Evolutionary conservation across 23 tunicate genomes (phyloP), one percentile per base, ranked within the genome.

Genomic region (Halocynthia aurantium): DNA sequence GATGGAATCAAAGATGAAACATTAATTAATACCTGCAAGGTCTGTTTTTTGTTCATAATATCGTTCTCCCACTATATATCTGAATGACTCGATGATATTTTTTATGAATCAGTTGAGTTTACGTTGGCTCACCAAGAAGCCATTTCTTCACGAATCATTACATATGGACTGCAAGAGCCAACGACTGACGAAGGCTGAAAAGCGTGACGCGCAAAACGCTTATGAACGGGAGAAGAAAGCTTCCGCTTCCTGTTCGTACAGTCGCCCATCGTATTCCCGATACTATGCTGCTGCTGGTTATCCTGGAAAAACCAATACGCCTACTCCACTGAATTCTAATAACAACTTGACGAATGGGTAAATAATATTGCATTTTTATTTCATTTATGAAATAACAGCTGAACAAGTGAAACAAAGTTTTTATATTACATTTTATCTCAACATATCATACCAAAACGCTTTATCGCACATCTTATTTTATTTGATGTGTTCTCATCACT

Each of bases 161-260:
- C 75, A 86, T 15, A 86, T 92, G 61, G 92, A 92, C 61, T 92
- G 98, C 75, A 92, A 92, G 19, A 85, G 89, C 52, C 84, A 82
- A 57, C 53, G 92, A 50, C 71, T 92, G 19, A 92, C 98, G 55
- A 86, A 86, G 74, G 98, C 98, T 11, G 92, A 92, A 71, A 84
- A 81, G 73, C 63, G 92, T 22, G 77, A 62, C 9, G 98, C 98
- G n/a, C 80, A 83, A 64, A 92, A 85, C 73, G 77, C 88, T 15
- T 92, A 92, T 78, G 88, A 92, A 75, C 83, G 70, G 50, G 98
- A 92, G 63, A 92, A 92, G 61, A 50, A 80, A 70, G 98, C 98
- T 7, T 86, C 98, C 19, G 78, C 92, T 13, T 73, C 92, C 6
- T 80, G 75, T 72, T 86, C 86, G 80, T 92, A 92, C 79, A 89